These are phyloP conservation scores for Ranitomeya imitator DNA, from an alignment of 2,113 vertebrate genomes.

Conservation along the genomic window DNA sequence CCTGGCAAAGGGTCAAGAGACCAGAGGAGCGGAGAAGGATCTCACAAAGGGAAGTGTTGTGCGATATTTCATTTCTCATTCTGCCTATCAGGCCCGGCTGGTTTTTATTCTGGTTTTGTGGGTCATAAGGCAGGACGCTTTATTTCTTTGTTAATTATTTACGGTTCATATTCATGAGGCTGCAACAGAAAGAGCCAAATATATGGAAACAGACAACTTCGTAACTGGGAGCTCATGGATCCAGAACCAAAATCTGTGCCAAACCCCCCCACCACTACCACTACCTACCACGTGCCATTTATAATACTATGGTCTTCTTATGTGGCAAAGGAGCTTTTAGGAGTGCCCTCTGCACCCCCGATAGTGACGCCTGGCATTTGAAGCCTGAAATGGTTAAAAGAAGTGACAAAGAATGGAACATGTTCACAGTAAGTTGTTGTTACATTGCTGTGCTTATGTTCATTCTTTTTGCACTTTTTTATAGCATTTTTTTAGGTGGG, in stretches of 20 bases:
- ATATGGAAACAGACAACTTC: background rate
- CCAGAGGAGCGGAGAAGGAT: background rate
- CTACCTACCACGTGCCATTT: background rate
- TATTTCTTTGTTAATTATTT: constrained; percentile 7
- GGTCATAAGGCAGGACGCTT: background rate
- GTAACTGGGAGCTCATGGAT: background rate
- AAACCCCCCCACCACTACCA: background rate
- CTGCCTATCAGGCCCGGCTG: background rate
- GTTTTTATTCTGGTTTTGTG: constrained; percentile 8
- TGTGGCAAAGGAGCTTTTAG: background rate
- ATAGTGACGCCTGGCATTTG: background rate
- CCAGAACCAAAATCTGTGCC: background rate
- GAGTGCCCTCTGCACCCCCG: background rate
- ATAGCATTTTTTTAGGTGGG: too few species aligned
- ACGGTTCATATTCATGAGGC: background rate
- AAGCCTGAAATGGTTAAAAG: too few species aligned
- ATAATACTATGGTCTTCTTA: background rate
- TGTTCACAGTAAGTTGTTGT: too few species aligned
- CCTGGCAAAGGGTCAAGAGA: constrained; percentile 36
- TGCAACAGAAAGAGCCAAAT: background rate
- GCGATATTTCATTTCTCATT: constrained; percentile 21
- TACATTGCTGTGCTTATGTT: too few species aligned
- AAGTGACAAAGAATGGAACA: too few species aligned
- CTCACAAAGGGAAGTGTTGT: constrained; percentile 33
- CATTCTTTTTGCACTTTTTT: too few species aligned